A percentile compares a stretch with the other conserved stretches of the same genome.
Evolutionary conservation across 2,797 vertebrate genomes (phyloP).

Genomic region (Hydrophis major): DNA sequence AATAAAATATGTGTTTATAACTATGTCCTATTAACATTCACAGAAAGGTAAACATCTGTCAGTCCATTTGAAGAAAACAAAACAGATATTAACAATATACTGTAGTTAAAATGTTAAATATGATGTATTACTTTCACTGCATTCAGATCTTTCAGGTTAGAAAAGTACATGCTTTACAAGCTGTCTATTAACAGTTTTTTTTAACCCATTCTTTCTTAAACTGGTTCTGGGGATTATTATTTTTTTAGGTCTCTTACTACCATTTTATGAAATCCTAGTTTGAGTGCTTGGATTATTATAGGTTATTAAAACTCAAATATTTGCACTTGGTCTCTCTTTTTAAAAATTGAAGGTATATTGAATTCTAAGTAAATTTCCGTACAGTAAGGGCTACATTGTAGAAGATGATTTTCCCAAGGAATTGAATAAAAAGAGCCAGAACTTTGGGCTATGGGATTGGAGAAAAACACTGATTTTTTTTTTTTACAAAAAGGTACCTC

Average conservation of each 20-base stretch:
- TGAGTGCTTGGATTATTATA: conserved; percentile 13
- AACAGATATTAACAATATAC: not conserved
- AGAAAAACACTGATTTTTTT: conserved; percentile 13
- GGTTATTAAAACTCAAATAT: conserved; percentile 31
- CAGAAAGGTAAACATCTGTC: conserved; percentile 51
- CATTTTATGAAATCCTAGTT: conserved; percentile 33
- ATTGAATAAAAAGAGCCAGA: conserved; percentile 41
- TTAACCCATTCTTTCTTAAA: not conserved
- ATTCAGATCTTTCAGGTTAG: not conserved
- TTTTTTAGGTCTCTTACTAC: conserved; percentile 9
- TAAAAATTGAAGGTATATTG: conserved; percentile 24
- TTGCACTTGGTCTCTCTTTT: conserved; percentile 39
- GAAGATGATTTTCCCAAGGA: conserved; percentile 40
- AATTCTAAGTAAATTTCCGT: conserved; percentile 11
- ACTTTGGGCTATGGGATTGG: conserved; percentile 4
- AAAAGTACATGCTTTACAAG: not conserved
- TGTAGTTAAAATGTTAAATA: conserved; percentile 3
- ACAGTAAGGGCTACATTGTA: conserved; percentile 29
- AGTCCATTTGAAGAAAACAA: conserved; percentile 11
- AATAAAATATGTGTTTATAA: conserved; percentile 36
- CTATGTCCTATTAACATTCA: conserved; percentile 34
- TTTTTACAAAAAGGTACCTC: conserved; percentile 33
- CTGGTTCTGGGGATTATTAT: not conserved
- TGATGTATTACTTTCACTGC: not conserved
- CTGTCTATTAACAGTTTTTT: not conserved